Evolutionary conservation across 2,888 invertebrate species (phyloP).

Genomic region (Ochlodes sylvanus): DNA sequence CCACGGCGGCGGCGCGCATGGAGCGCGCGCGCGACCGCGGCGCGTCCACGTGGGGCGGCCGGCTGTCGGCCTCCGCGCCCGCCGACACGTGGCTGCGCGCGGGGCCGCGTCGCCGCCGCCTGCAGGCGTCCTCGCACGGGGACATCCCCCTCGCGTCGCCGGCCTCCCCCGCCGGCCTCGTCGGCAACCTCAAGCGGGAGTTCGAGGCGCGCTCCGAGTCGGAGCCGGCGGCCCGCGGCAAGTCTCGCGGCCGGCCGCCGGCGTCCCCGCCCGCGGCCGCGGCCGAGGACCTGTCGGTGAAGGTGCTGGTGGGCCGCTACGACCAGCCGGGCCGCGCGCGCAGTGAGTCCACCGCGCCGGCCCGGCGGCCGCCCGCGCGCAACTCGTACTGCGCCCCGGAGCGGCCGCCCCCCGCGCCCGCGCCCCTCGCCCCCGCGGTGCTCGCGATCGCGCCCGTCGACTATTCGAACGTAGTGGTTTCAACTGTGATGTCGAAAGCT

Average conservation of each 20-base stretch:
- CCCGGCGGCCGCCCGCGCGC: constrained; percentile 49
- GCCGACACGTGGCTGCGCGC: constrained; percentile 83
- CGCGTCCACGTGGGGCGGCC: constrained; percentile 74
- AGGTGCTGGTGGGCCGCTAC: constrained; percentile 88
- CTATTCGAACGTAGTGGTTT: constrained; percentile 85
- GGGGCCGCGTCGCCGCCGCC: constrained; percentile 71
- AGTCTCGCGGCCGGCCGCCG: constrained; percentile 54
- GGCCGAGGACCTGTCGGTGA: constrained; percentile 84
- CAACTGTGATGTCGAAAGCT: constrained; percentile 89
- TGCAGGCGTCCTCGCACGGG: constrained; percentile 70
- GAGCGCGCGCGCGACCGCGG: constrained; percentile 68
- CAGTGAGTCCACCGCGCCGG: constrained; percentile 51
- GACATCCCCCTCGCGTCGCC: constrained; percentile 69
- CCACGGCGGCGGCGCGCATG: constrained; percentile 72
- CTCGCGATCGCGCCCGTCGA: constrained; percentile 72
- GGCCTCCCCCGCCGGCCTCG: constrained; percentile 87
- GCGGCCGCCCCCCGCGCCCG: constrained; percentile 62
- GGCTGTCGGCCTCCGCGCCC: constrained; percentile 87
- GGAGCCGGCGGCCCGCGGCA: constrained; percentile 52
- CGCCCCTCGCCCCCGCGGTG: constrained; percentile 64
- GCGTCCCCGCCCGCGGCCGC: constrained; percentile 52
- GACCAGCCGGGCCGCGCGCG: constrained; percentile 52
- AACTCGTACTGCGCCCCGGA: constrained; percentile 59
- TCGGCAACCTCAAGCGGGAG: constrained; percentile 93
- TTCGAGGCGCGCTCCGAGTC: constrained; percentile 89